A percentile compares a stretch with the other conserved stretches of the same genome.
phyloP scores from a whole-genome alignment of 2,888 invertebrate species.

The Agapetus fuscipes region DNA sequence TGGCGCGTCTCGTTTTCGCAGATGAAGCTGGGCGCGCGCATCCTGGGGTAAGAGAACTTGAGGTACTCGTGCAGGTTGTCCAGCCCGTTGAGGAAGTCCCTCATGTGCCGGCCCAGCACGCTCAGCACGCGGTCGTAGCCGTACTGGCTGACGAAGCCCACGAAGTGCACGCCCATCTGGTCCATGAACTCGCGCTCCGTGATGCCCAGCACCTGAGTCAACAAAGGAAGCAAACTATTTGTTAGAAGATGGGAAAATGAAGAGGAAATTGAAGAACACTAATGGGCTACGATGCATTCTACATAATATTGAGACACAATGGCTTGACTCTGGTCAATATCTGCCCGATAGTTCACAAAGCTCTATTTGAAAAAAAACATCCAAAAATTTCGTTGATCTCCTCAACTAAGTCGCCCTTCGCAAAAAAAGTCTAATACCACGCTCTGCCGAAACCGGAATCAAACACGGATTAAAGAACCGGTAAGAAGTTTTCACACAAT shows the following conservation, averaged over 20 bases:
- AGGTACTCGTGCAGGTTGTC: conserved; percentile 97
- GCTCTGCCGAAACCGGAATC: too few relatives aligned
- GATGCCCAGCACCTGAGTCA: conserved; percentile 69
- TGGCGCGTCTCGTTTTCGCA: conserved; percentile 91
- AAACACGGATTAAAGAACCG: too few relatives aligned
- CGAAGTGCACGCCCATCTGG: conserved; percentile 90
- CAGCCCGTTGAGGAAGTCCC: conserved; percentile 91
- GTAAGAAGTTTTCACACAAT: too few relatives aligned
- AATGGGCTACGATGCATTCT: too few relatives aligned
- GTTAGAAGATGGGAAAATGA: not conserved
- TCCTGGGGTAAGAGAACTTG: conserved; percentile 88
- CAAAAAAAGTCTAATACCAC: too few relatives aligned
- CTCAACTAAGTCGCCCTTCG: too few relatives aligned
- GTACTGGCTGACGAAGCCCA: conserved; percentile 87
- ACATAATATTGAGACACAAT: too few relatives aligned
- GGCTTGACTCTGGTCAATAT: too few relatives aligned
- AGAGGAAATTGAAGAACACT: too few relatives aligned
- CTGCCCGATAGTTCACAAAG: too few relatives aligned
- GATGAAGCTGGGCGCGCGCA: conserved; percentile 91
- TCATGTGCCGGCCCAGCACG: conserved; percentile 85
- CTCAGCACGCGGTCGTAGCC: conserved; percentile 89
- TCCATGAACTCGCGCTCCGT: conserved; percentile 86
- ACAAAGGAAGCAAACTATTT: conserved; percentile 8
- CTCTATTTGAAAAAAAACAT: too few relatives aligned
- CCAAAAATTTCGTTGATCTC: too few relatives aligned